These are phyloP conservation scores for Colletes collaris DNA, from an alignment of 2,888 invertebrate genomes.

Conservation along the genomic window DNA sequence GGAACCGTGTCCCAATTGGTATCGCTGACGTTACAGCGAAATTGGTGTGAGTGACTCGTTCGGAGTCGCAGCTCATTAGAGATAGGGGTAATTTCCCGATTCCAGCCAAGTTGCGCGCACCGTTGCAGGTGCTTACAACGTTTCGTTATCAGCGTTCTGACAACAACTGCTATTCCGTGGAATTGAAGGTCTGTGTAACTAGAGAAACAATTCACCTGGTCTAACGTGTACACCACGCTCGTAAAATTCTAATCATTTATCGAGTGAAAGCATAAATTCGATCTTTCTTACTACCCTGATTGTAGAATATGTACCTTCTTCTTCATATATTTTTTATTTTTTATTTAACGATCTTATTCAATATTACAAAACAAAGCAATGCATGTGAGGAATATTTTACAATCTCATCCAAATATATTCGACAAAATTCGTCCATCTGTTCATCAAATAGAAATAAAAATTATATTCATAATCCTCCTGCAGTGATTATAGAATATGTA, in stretches of 20 bases:
- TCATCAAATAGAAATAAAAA: no score
- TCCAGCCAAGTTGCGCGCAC: constrained; percentile 7
- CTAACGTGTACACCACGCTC: not conserved
- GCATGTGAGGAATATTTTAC: no score
- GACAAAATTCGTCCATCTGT: no score
- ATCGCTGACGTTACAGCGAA: constrained; percentile 1
- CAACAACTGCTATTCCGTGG: constrained; percentile 20
- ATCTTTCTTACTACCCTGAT: no score
- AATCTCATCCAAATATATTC: no score
- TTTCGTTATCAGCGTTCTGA: constrained; percentile 40
- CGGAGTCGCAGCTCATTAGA: constrained; percentile 50
- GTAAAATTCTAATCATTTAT: not conserved
- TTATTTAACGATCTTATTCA: no score
- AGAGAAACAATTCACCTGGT: constrained; percentile 7
- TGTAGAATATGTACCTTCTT: no score
- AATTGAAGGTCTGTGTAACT: constrained; percentile 39
- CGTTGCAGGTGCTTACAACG: constrained; percentile 28
- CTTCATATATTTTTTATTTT: no score
- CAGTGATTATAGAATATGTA: no score
- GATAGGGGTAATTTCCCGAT: constrained; percentile 48
- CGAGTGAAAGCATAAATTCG: no score
- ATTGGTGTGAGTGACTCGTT: constrained; percentile 30
- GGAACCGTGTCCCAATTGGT: constrained; percentile 16
- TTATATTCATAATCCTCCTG: no score
- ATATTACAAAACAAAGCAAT: no score